Evolutionary conservation across 2,888 invertebrate genomes (phyloP).

Genomic region (Cryptus viduatorius): DNA sequence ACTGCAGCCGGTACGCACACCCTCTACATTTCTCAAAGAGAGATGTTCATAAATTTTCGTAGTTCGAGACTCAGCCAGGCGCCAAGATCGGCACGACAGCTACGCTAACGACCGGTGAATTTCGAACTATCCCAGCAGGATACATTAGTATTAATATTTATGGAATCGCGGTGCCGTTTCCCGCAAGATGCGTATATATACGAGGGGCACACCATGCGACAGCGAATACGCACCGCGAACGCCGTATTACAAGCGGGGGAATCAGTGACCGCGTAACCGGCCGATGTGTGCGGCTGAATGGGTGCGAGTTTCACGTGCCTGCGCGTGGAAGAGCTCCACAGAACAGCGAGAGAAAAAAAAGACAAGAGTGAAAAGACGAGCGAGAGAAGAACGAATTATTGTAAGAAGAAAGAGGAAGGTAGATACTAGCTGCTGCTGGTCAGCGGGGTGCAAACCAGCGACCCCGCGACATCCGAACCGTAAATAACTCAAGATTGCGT

Average conservation of each 20-base stretch:
- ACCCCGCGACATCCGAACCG: constrained; percentile 71
- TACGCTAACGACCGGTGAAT: constrained; percentile 63
- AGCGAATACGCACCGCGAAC: constrained; percentile 41
- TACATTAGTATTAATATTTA: constrained; percentile 73
- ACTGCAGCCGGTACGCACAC: constrained; percentile 3
- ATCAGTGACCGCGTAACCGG: constrained; percentile 51
- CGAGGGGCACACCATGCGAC: neutral
- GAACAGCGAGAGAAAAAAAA: constrained; percentile 22
- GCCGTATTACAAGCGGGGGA: constrained; percentile 66
- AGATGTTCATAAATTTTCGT: constrained; percentile 53
- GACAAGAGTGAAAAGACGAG: neutral
- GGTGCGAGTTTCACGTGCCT: constrained; percentile 38
- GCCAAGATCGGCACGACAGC: constrained; percentile 61
- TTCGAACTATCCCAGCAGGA: constrained; percentile 64
- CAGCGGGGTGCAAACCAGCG: constrained; percentile 71
- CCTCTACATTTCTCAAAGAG: neutral
- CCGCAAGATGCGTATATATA: constrained; percentile 16
- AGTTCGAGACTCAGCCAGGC: constrained; percentile 44
- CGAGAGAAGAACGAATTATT: constrained; percentile 17
- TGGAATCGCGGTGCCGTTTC: constrained; percentile 67
- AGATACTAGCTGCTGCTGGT: constrained; percentile 64
- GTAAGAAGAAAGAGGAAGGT: constrained; percentile 52
- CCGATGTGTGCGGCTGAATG: constrained; percentile 26
- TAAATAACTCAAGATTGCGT: constrained; percentile 78
- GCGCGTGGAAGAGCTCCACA: constrained; percentile 17